Evolutionary conservation across 1,140 invertebrate genomes (phyloP).

Genomic region (Gonioctena quinquepunctata): DNA sequence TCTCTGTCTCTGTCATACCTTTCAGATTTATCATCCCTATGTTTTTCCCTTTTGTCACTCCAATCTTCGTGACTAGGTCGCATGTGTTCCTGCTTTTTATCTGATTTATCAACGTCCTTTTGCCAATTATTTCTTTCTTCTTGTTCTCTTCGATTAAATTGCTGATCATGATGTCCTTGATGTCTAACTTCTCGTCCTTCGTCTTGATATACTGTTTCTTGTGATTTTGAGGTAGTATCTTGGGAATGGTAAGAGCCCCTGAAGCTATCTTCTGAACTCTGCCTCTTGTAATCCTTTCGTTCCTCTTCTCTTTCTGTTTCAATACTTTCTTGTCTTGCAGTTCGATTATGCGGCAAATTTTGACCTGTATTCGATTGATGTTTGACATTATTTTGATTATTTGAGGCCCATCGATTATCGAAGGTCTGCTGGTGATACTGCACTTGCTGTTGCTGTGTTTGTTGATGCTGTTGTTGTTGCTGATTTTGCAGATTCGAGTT

Average conservation of each 20-base stretch:
- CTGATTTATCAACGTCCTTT: conserved; percentile 18
- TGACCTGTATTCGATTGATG: background rate
- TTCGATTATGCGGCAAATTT: conserved; percentile 10
- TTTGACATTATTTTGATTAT: background rate
- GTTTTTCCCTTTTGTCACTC: conserved; percentile 37
- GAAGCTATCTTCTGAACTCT: conserved; percentile 43
- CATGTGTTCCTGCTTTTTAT: conserved; percentile 3
- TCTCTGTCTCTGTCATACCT: conserved; percentile 44
- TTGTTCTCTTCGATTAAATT: conserved; percentile 18
- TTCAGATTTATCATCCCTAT: conserved; percentile 39
- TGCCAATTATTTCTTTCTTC: conserved; percentile 30
- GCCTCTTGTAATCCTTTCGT: conserved; percentile 35
- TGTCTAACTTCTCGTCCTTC: background rate
- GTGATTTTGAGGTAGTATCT: background rate
- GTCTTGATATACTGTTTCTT: background rate
- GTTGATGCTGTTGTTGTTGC: conserved; percentile 16
- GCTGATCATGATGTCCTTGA: conserved; percentile 4
- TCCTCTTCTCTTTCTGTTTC: conserved; percentile 34
- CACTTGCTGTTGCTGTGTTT: background rate
- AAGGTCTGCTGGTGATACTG: background rate
- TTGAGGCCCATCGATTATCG: conserved; percentile 24
- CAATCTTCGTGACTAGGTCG: conserved; percentile 21
- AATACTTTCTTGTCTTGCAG: conserved; percentile 30
- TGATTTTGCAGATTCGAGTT: conserved; percentile 27
- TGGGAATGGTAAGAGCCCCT: conserved; percentile 30